Evolutionary conservation across 1,140 invertebrate species (phyloP), one percentile per base, ranked within the genome.

Genomic region (Microplitis demolitor): DNA sequence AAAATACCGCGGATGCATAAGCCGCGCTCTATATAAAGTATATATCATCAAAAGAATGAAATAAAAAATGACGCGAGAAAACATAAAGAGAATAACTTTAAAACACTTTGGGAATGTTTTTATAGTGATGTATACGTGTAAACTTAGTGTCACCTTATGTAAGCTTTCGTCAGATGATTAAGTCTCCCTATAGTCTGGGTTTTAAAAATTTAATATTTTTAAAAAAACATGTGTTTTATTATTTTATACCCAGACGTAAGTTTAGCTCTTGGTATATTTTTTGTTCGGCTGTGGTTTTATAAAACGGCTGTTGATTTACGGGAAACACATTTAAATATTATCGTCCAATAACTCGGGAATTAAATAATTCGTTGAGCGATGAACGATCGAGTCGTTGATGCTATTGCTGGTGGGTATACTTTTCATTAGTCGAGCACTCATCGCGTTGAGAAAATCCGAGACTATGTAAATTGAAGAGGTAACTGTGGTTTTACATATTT

Each of bases 391-490:
- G 39, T 45, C 39, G 6, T 45, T 6, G 39, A 11, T 8, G 11
- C 11, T 45, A 45, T 45, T 9, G 11, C 6, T 45, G 37, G 5
- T 39, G 39, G 39, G 39, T 6, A 45, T 9, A 45, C 39, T 45
- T 58, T 58, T 58, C 56, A 58, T 58, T 58, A 58, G 56, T 58
- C 16, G 53, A 58, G 56, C 56, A 58, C 56, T 58, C 56, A 58
- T 45, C 39, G 11, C 56, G 8, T 5, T 9, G 4, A 58, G 24
- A 11, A 58, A 24, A 31, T 24, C 24, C 56, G 56, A 62, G 50
- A 34, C 83, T 85, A 85, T 87, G 85, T 86, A 87, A 86, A 87
- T 87, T 83, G 78, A 85, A 87, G 86, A 87, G 85, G 84, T 86
- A 84, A 86, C 82, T 24, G 53, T 53, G 80, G 78, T 85, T 87